Evolutionary conservation across 2,888 invertebrate genomes (phyloP).

Genomic region (Folsomia manolachei): DNA sequence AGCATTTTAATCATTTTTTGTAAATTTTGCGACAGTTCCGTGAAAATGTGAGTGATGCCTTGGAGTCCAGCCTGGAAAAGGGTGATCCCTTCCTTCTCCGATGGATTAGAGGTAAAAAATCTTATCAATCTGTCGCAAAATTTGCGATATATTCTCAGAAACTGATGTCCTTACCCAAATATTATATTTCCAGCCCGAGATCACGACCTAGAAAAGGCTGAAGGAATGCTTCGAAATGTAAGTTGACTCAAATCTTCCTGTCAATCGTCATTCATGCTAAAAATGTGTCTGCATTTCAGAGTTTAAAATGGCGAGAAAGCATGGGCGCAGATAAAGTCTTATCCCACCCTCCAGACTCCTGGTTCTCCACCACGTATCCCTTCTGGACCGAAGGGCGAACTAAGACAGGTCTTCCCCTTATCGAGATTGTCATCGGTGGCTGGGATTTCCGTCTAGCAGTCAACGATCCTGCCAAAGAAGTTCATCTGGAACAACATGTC

Average conservation of each 20-base stretch:
- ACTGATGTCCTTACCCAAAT: neutral
- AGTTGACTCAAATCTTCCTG: neutral
- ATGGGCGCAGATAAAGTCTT: neutral
- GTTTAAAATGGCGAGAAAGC: constrained; percentile 2
- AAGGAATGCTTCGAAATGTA: constrained; percentile 9
- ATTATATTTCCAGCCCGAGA: constrained; percentile 16
- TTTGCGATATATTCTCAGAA: neutral
- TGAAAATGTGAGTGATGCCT: constrained; percentile 29
- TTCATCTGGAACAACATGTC: constrained; percentile 11
- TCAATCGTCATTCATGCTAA: neutral
- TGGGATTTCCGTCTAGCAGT: constrained; percentile 22
- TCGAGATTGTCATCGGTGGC: constrained; percentile 16
- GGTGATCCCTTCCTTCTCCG: constrained; percentile 35
- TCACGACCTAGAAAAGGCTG: constrained; percentile 6
- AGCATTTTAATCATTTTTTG: neutral
- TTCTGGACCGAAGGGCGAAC: neutral
- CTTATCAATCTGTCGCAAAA: too few species aligned
- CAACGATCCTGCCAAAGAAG: neutral
- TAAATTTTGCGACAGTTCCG: constrained; percentile 27
- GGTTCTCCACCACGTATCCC: neutral
- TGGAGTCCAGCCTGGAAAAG: constrained; percentile 20
- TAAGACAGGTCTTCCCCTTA: neutral
- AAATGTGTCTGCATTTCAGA: neutral
- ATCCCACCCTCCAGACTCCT: neutral
- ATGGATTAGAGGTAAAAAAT: constrained; percentile 40